A percentile compares a stretch with the other conserved stretches of the same genome.
Evolutionary conservation across 2,797 vertebrate species (phyloP).

Genomic region (Monodelphis domestica): DNA sequence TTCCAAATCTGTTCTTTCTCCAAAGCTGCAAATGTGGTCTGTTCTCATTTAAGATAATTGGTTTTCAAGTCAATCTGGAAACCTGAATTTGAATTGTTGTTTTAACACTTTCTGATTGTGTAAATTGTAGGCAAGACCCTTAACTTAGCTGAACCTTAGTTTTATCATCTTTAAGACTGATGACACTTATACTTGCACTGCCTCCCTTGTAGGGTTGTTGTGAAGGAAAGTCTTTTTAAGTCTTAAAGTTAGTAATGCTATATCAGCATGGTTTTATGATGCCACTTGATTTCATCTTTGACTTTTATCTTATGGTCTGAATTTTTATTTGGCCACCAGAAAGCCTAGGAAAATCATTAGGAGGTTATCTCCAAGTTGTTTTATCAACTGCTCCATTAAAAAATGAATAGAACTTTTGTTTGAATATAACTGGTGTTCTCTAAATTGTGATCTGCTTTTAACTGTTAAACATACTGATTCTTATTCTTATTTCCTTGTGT

Average conservation of each 20-base stretch:
- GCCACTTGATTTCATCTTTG: conserved; percentile 1
- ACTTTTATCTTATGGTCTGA: not conserved
- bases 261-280: conserved; percentile 9
- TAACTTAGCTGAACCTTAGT: not conserved
- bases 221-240: too few species aligned
- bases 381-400: conserved; percentile 5
- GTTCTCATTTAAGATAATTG: not conserved
- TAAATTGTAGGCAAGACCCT: not conserved
- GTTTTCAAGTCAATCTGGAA: not conserved
- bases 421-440: conserved; percentile 57
- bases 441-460: not conserved
- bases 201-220: not conserved
- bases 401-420: conserved; percentile 59
- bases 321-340: conserved; percentile 31
- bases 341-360: conserved; percentile 39
- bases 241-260: conserved; percentile 12
- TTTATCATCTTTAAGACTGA: not conserved
- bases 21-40: conserved; percentile 19
- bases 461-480: conserved; percentile 27
- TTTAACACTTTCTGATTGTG: not conserved
- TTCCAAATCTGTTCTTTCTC: conserved; percentile 32
- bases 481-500: conserved; percentile 12
- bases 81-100: not conserved
- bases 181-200: not conserved
- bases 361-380: conserved; percentile 41